Base-by-base conservation (phyloP, 2,888 invertebrate species). In the Leucozona laternaria region DNA sequence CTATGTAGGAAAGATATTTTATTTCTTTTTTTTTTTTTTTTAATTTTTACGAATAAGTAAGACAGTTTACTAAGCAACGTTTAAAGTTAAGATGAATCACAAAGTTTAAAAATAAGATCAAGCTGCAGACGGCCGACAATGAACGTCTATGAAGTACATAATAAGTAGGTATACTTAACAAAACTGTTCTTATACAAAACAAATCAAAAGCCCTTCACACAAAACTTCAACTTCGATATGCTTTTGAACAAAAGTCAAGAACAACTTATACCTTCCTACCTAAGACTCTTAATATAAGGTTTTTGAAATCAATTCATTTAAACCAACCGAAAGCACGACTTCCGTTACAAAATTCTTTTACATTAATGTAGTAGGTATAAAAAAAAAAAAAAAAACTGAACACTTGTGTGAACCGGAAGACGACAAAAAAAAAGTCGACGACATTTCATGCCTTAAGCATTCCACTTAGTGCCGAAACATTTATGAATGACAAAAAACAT, bases 401-500 rank as follows among this genome's bases (percentile, higher is more conserved):
- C 73, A 85, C 72, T 82, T 64, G 64, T 57, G 58, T 71, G 62
- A 53, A 62, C 62, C 37, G 50, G 45, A 68, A 10, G 58, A 53
- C 45, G 43, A 57, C 43, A 45, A 58, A 43, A 37, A 55, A 45
- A 58, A 43, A 37, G 60, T 55, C 34, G 57, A 50, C 50, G 22
- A 73, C 48, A 76, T 20, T 37, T 60, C 31, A 58, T 64, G 72
- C 80, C 84, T 72, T 55, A 80, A 85, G 84, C 68, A 60, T 76
- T 84, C 66, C 76, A 80, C 76, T 80, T 85, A 68, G 45, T 76
- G 58, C 64, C 66, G 57, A 85, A 73, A 79, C 80, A 77, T 85
- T 80, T 85, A 80, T 66, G 40, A 50, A 79, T 79, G 37, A 80
- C 53, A 84, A 64, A 45, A 45, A 37, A 37, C 6, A 13, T 79